Conservation (phyloP, 2,113 vertebrate genomes). For the Oceanites oceanicus region DNA sequence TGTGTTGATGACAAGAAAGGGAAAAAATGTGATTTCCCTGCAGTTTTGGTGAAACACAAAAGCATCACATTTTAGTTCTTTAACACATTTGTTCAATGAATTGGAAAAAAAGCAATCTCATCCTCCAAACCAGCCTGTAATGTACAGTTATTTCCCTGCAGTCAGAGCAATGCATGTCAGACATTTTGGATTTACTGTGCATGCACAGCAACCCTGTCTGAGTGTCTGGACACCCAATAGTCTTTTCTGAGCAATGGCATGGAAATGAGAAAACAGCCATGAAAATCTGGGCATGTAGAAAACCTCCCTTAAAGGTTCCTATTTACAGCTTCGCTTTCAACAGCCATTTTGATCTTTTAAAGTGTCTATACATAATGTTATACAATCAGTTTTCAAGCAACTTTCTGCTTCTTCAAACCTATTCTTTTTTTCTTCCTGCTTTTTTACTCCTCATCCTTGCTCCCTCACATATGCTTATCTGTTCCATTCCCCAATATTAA, state of each 20-base stretch:
- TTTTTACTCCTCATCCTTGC: background rate
- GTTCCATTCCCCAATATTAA: background rate
- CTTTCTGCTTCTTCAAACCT: background rate
- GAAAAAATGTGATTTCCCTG: background rate
- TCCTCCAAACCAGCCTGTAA: constrained; percentile 20
- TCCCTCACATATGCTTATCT: constrained; percentile 13
- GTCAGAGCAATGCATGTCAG: constrained; percentile 29
- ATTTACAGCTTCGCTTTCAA: background rate
- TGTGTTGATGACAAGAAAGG: constrained; percentile 52
- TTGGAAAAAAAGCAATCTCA: constrained; percentile 29
- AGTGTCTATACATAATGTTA: background rate
- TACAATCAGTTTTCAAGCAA: background rate
- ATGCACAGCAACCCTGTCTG: background rate
- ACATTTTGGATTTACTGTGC: constrained; percentile 55
- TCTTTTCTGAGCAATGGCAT: background rate
- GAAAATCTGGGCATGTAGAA: background rate
- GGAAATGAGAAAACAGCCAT: background rate
- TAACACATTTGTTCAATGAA: constrained; percentile 55
- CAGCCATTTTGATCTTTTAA: constrained; percentile 26
- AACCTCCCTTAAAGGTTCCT: background rate
- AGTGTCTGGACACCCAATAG: background rate
- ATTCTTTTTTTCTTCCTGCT: background rate
- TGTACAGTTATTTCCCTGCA: constrained; percentile 41
- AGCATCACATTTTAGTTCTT: constrained; percentile 38
- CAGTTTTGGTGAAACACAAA: constrained; percentile 50